Evolutionary conservation across 1,140 invertebrate genomes (phyloP).

Genomic region (Muscidifurax raptorellus): DNA sequence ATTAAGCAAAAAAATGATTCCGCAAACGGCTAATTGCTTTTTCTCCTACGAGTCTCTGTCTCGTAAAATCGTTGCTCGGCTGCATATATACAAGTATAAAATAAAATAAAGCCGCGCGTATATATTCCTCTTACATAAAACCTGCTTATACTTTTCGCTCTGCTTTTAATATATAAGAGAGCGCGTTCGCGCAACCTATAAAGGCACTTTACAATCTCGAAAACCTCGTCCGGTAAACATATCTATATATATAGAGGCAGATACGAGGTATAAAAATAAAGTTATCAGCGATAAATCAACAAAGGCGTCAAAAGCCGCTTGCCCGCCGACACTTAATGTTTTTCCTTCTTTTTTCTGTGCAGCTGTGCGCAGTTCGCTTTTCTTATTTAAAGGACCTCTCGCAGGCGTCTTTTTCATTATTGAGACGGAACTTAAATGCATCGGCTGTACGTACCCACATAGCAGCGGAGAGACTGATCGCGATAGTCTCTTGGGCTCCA

Average conservation of each 20-base stretch:
- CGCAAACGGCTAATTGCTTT: neutral
- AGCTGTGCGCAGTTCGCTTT: neutral
- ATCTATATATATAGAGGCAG: neutral
- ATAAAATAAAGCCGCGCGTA: neutral
- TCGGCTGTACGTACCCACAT: neutral
- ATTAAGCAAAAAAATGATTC: neutral
- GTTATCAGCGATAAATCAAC: slow-evolving; percentile 31
- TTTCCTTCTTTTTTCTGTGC: neutral
- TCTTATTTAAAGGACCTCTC: neutral
- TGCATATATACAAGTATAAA: neutral
- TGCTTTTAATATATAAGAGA: neutral
- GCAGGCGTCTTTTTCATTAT: slow-evolving; percentile 31
- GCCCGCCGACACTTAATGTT: neutral
- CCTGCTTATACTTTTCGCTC: slow-evolving; percentile 2
- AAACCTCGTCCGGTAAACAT: neutral
- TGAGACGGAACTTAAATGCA: slow-evolving; percentile 38
- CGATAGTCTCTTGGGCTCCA: slow-evolving; percentile 35
- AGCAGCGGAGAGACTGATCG: slow-evolving; percentile 3
- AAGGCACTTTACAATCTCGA: slow-evolving; percentile 1
- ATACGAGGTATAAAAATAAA: slow-evolving; percentile 16
- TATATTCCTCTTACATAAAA: too few species aligned
- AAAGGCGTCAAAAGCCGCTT: slow-evolving; percentile 2
- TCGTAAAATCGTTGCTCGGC: neutral
- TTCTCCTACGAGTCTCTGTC: neutral
- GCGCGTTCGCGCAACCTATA: neutral